phyloP scores from a whole-genome alignment of 2,888 invertebrate genomes.

The Xestia sexstrigata region DNA sequence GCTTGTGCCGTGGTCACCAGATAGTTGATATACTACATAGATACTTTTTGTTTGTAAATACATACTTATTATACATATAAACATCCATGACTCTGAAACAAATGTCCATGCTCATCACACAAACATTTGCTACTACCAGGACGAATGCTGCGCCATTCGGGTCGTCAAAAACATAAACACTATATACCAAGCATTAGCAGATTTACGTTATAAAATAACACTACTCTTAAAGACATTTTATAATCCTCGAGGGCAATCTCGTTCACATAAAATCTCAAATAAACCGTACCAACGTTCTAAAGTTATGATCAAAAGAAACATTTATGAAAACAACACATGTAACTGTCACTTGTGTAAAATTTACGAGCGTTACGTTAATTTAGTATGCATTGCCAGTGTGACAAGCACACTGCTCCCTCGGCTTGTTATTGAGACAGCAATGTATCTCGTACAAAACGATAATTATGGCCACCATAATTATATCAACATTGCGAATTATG shows the following conservation, averaged over 20 bases:
- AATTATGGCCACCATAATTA: conserved; percentile 49
- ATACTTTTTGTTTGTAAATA: too few species aligned
- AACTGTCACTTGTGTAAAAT: conserved; percentile 51
- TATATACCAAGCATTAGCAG: neutral
- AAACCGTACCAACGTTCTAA: conserved; percentile 42
- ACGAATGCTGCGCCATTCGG: too few species aligned
- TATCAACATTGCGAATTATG: conserved; percentile 47
- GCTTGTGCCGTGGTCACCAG: too few species aligned
- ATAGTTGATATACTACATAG: too few species aligned
- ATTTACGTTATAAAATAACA: conserved; percentile 10
- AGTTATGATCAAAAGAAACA: conserved; percentile 59
- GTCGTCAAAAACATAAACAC: too few species aligned
- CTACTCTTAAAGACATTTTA: conserved; percentile 25
- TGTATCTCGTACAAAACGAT: conserved; percentile 40
- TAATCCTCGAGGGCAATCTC: conserved; percentile 33
- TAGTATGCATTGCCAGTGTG: conserved; percentile 31
- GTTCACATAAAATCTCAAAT: conserved; percentile 42
- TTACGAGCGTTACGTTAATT: conserved; percentile 52
- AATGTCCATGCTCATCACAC: too few species aligned
- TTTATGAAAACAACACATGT: conserved; percentile 60
- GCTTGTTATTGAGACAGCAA: conserved; percentile 37
- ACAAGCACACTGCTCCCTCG: conserved; percentile 14
- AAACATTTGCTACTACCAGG: too few species aligned
- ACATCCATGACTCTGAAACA: too few species aligned
- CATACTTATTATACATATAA: too few species aligned